These are phyloP conservation scores for Gulo gulo DNA, from an alignment of 2,113 vertebrate genomes.

Conservation along the genomic window DNA sequence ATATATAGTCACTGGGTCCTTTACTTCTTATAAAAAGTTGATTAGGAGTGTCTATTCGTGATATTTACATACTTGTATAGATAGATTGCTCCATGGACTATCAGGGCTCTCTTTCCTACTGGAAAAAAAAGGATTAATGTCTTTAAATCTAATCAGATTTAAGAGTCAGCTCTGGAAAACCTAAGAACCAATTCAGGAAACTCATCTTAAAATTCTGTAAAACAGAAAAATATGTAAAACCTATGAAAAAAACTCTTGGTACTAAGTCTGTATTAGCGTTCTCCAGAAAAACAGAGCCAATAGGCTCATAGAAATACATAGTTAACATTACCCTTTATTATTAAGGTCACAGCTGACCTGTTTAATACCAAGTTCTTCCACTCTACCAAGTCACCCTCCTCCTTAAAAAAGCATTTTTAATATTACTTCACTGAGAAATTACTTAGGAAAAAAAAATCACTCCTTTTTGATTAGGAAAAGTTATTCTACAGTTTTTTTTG, in stretches of 20 bases:
- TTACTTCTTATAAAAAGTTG: neutral
- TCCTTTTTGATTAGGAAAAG: neutral
- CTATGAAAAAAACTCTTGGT: neutral
- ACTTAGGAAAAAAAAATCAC: neutral
- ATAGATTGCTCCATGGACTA: neutral
- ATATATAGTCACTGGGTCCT: neutral
- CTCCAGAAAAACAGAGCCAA: neutral
- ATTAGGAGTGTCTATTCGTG: neutral
- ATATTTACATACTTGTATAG: neutral
- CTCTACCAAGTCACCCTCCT: neutral
- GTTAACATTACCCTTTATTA: neutral
- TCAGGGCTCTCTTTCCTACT: neutral
- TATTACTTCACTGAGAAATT: neutral
- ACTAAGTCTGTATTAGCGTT: neutral
- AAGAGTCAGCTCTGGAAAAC: neutral
- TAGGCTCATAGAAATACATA: neutral
- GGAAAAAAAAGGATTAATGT: neutral
- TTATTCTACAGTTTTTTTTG: neutral
- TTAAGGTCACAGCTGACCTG: neutral
- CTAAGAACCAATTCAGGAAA: neutral
- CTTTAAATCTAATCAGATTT: neutral
- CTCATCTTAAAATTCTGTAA: neutral
- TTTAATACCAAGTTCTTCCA: neutral
- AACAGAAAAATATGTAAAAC: neutral
- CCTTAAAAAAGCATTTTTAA: neutral